Evolutionary conservation across 2,888 invertebrate genomes (phyloP).

Genomic region (Pollenia amentaria): DNA sequence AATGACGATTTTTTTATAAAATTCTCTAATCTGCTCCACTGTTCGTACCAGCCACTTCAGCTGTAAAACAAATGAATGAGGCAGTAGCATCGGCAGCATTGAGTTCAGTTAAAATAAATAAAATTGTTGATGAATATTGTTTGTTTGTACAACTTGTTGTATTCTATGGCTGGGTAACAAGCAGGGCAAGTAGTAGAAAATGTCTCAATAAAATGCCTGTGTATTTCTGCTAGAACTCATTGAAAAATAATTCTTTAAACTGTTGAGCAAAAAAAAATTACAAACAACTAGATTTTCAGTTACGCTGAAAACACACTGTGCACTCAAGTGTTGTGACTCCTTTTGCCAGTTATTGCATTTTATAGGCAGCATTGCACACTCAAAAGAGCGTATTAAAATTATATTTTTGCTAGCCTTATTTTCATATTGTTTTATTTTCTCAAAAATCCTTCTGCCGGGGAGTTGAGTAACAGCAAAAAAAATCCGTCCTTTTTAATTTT

Average conservation of each 20-base stretch:
- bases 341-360: slow-evolving; percentile 73
- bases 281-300: slow-evolving; percentile 48
- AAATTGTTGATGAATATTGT: slow-evolving; percentile 59
- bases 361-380: slow-evolving; percentile 79
- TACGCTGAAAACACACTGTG: slow-evolving; percentile 55
- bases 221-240: slow-evolving; percentile 48
- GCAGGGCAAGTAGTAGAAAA: slow-evolving; percentile 34
- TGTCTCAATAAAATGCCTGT: slow-evolving; percentile 60
- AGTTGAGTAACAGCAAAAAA: slow-evolving; percentile 13
- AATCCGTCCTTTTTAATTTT: slow-evolving; percentile 18
- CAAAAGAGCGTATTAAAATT: slow-evolving; percentile 78
- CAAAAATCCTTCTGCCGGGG: slow-evolving; percentile 11
- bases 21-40: slow-evolving; percentile 8
- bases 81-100: slow-evolving; percentile 9
- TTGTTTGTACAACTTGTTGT: slow-evolving; percentile 7
- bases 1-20: too few relatives aligned
- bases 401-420: slow-evolving; percentile 36
- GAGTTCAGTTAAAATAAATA: slow-evolving; percentile 56
- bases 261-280: background rate
- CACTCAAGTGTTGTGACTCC: slow-evolving; percentile 68
- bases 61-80: slow-evolving; percentile 16
- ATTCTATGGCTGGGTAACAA: background rate
- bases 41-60: slow-evolving; percentile 19
- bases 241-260: slow-evolving; percentile 55
- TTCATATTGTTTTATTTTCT: slow-evolving; percentile 25